Percentiles rank a stretch among this genome's conserved stretches.
Evolutionary conservation across 2,113 vertebrate species (phyloP).

Genomic region (Barnardius zonarius): DNA sequence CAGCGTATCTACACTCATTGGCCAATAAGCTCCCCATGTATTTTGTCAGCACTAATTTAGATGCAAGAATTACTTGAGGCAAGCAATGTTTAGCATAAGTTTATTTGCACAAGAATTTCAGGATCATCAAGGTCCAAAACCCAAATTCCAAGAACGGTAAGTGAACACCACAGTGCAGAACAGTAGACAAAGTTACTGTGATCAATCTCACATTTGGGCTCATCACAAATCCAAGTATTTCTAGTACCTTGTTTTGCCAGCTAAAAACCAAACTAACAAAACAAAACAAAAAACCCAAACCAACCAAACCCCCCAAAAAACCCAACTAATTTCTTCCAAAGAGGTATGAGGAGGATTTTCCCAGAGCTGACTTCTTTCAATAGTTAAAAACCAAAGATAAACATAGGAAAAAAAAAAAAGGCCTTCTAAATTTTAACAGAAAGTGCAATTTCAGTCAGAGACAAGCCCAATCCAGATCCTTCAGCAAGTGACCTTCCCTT

Average conservation of each 20-base stretch:
- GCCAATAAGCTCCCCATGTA: not conserved
- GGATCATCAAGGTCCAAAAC: slow-evolving; percentile 12
- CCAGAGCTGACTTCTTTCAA: not conserved
- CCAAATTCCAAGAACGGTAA: not conserved
- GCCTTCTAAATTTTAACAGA: not conserved
- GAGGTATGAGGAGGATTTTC: not conserved
- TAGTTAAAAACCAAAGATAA: not conserved
- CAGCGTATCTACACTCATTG: not conserved
- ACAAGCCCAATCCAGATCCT: not conserved
- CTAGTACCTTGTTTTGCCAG: not conserved
- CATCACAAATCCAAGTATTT: not conserved
- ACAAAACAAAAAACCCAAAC: too few relatives aligned
- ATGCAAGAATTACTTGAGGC: not conserved
- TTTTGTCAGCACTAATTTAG: not conserved
- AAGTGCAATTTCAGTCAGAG: slow-evolving; percentile 5
- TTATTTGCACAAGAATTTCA: slow-evolving; percentile 56
- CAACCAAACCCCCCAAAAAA: too few relatives aligned
- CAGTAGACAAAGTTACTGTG: not conserved
- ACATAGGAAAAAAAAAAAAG: not conserved
- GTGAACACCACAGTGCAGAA: slow-evolving; percentile 36
- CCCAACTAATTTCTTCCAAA: not conserved
- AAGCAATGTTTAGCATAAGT: not conserved
- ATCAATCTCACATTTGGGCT: not conserved
- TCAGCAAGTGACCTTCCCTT: not conserved
- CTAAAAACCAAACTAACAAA: not conserved